These are phyloP conservation scores for Oreocharis arfaki DNA, from an alignment of 2,113 vertebrate genomes.

Conservation along the genomic window DNA sequence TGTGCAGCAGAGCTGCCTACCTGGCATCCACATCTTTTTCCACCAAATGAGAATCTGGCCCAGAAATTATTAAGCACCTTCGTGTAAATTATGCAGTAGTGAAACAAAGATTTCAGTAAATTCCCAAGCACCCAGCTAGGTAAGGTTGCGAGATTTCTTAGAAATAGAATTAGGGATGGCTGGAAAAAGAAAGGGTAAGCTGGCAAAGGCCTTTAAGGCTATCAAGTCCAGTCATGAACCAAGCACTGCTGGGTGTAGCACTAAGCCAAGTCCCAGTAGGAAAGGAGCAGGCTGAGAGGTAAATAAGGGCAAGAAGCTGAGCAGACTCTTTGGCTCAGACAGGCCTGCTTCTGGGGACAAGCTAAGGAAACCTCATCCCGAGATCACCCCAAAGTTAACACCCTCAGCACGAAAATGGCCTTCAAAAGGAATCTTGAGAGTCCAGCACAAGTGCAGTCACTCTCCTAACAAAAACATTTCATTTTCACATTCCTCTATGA, in stretches of 20 bases:
- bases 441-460: not conserved
- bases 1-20: not conserved
- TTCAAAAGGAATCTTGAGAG: not conserved
- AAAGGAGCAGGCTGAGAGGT: not conserved
- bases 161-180: not conserved
- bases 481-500: not conserved
- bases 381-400: not conserved
- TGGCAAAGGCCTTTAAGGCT: not conserved
- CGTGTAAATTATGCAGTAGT: not conserved
- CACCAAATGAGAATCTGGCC: not conserved
- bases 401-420: not conserved
- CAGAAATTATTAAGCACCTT: not conserved
- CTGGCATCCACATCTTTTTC: not conserved
- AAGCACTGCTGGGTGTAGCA: not conserved
- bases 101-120: not conserved
- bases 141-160: not conserved
- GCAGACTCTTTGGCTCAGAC: not conserved
- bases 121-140: not conserved
- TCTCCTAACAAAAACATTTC: not conserved
- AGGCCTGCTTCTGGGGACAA: not conserved
- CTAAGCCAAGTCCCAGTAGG: accelerated
- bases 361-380: not conserved
- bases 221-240: accelerated
- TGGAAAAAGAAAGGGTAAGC: not conserved
- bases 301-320: not conserved